Evolutionary conservation across 2,797 vertebrate species (phyloP).

Genomic region (Neoniphon sammara): DNA sequence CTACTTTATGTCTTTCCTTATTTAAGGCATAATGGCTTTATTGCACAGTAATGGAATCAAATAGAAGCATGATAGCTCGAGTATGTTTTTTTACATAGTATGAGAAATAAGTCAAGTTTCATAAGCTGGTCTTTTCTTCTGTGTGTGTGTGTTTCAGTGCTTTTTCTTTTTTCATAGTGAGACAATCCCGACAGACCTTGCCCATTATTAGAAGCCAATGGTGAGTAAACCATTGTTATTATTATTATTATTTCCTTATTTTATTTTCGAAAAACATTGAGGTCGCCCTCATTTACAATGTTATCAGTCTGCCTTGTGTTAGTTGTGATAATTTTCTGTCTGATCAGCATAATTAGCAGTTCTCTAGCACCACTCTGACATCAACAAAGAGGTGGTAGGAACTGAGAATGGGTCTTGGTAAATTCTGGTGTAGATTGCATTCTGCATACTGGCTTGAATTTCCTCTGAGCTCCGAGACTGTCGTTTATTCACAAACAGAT

Average conservation of each 20-base stretch:
- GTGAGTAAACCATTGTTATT: slow-evolving; percentile 12
- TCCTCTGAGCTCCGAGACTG: slow-evolving; percentile 1
- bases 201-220: slow-evolving; percentile 20
- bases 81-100: slow-evolving; percentile 3
- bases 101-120: neutral
- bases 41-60: slow-evolving; percentile 12
- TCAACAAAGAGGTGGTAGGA: slow-evolving; percentile 34
- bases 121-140: neutral
- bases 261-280: too few species aligned
- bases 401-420: slow-evolving; percentile 3
- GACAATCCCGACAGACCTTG: neutral
- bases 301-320: slow-evolving; percentile 25
- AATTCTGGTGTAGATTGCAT: slow-evolving; percentile 13
- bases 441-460: neutral
- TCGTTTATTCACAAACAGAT: slow-evolving; percentile 2
- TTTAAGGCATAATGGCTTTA: neutral
- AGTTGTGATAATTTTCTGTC: slow-evolving; percentile 42
- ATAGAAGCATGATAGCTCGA: neutral
- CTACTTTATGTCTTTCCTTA: slow-evolving; percentile 2
- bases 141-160: neutral
- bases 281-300: too few species aligned
- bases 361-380: slow-evolving; percentile 4
- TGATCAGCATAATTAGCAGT: slow-evolving; percentile 36
- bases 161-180: neutral
- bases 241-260: too few species aligned